Base-by-base conservation (phyloP, 2,888 invertebrate genomes). In the Rhingia campestris region DNA sequence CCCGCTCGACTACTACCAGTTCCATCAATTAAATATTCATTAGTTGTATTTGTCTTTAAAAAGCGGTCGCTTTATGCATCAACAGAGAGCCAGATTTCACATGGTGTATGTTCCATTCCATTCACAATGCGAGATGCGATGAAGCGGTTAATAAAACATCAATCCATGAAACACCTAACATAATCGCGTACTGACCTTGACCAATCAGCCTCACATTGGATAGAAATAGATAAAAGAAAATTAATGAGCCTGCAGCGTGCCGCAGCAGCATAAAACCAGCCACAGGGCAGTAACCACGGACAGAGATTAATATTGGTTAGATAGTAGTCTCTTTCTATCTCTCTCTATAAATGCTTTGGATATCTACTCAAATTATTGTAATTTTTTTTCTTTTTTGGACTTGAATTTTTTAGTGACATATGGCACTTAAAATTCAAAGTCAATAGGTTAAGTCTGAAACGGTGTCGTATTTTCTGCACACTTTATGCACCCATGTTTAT, bases 151-250 rank as follows among this genome's bases (percentile, higher is more conserved):
- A 74, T 74, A 69, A 84, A 84, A 84, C 61, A 66, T 74, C 69
- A 70, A 74, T 66, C 64, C 79, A 59, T 84, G 73, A 74, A 79
- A 64, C 74, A 66, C 64, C 74, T 70, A 84, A 80, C 73, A 79
- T 74, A 79, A 84, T 84, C 73, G 72, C 58, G 35, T 74, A 80
- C 64, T 84, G 80, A 84, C 84, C 84, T 84, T 84, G 84, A 84
- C 84, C 79, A 80, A 74, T 74, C 64, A 39, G 77, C 63, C 74
- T 73, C 73, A 79, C 41, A 61, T 51, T 69, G 67, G 73, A 73
- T 61, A 81, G 39, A 72, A 70, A 70, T 35, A 45, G 45, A 58
- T 32, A 12, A 9, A 45, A 54, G 61, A 72, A 79, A 74, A 73
- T 39, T 10, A 59, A 73, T 58, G 39, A 70, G 59, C 53, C 41